A percentile compares a stretch with the other conserved stretches of the same genome.
Evolutionary conservation across 92 coral and sea anemone genomes (phyloP).

Genomic region (Epizoanthus stellaris): DNA sequence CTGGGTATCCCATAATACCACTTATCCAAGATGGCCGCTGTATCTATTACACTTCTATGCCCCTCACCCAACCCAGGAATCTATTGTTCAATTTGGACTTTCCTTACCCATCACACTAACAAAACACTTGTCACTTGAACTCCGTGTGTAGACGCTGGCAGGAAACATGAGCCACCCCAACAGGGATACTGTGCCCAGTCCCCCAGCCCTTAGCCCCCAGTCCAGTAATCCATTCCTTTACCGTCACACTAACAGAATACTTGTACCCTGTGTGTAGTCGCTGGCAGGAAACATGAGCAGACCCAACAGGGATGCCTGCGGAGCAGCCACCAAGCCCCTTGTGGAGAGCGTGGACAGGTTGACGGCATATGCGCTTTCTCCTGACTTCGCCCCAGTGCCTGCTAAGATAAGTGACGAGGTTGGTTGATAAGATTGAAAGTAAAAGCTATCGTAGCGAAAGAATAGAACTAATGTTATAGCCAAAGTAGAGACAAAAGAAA

Average conservation of each 20-base stretch:
- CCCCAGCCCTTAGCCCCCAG: too few species aligned
- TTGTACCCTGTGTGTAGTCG: slow-evolving; percentile 45
- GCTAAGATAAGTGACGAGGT: slow-evolving; percentile 99
- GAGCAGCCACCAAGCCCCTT: slow-evolving; percentile 84
- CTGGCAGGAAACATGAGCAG: slow-evolving; percentile 88
- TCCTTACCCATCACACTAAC: too few species aligned
- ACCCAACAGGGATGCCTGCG: slow-evolving; percentile 73
- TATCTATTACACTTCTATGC: too few species aligned
- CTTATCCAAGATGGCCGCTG: too few species aligned
- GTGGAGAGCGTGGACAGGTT: slow-evolving; percentile 95
- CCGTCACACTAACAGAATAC: not conserved
- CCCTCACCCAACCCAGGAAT: too few species aligned
- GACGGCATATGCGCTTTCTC: slow-evolving; percentile 95
- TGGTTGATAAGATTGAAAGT: not conserved
- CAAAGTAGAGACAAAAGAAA: too few species aligned
- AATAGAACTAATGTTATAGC: too few species aligned
- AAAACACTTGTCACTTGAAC: not conserved
- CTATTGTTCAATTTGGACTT: too few species aligned
- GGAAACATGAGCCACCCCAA: too few species aligned
- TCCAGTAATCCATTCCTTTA: not conserved
- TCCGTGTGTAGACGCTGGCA: slow-evolving; percentile 58
- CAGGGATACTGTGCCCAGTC: too few species aligned
- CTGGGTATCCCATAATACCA: too few species aligned
- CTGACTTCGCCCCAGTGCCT: slow-evolving; percentile 95
- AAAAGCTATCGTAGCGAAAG: too few species aligned